Conservation (phyloP, 2,113 vertebrate species). For the Hydrolagus affinis region DNA sequence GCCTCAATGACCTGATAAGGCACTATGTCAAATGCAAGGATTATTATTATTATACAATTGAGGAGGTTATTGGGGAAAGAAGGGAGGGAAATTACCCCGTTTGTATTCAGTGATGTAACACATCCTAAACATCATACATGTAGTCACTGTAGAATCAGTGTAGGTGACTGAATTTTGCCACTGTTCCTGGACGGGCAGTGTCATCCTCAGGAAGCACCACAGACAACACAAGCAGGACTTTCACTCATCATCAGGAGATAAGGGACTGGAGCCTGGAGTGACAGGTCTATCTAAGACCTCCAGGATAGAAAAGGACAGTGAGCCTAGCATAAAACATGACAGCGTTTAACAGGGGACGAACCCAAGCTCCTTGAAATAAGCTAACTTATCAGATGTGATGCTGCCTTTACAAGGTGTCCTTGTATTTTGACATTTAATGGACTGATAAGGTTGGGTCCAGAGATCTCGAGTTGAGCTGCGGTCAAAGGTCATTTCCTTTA, state of each 20-base stretch:
- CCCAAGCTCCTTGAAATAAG: neutral
- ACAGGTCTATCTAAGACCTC: conserved; percentile 9
- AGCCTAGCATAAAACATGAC: neutral
- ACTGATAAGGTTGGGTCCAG: conserved; percentile 4
- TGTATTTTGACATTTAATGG: conserved; percentile 22
- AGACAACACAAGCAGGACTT: no score
- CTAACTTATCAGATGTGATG: neutral
- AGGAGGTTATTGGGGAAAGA: no score
- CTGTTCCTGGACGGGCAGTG: neutral
- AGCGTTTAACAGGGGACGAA: conserved; percentile 13
- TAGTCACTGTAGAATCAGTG: neutral
- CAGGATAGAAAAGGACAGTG: conserved; percentile 19
- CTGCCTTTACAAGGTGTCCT: conserved; percentile 28
- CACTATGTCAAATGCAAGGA: no score
- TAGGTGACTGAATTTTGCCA: neutral
- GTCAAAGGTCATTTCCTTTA: neutral
- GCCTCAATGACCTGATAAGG: no score
- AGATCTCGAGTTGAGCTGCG: conserved; percentile 10
- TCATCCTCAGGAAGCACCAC: neutral
- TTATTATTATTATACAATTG: no score
- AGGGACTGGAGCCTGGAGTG: conserved; percentile 2
- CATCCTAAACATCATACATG: neutral
- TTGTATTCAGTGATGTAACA: neutral
- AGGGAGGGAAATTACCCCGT: no score
- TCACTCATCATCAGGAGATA: conserved; percentile 15